Evolutionary conservation across 2,797 vertebrate genomes (phyloP), one percentile per base, ranked within the genome.

Genomic region (Pseudomugil tenellus): DNA sequence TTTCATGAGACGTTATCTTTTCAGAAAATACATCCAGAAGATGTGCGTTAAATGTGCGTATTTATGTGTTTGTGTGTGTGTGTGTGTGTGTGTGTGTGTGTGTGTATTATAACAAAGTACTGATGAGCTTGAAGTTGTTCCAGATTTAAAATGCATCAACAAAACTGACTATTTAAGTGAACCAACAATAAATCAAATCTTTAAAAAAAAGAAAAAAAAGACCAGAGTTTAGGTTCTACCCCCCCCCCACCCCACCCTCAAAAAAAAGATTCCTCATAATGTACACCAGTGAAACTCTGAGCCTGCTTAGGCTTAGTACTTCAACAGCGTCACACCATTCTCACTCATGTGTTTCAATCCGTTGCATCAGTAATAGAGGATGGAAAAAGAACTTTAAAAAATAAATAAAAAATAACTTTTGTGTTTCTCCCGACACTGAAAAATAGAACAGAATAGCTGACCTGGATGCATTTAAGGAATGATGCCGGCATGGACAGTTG

Each of bases 321-420:
- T 83, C 23, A 72, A 68, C 1, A 58, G 51, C 62, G 70, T 64
- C 26, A 52, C 12, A 52, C 25, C 54, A 74, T 52, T 69, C 31
- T 69, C 3, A 59, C 56, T 77, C 23, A 14, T 16, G 21, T 16
- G 49, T 91, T 91, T 61, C 84, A 84, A 52, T 53, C 17, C 19
- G 70, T 90, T 91, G 76, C 88, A 87, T 87, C 86, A 91, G 78
- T 73, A 64, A 84, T 61, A 2, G 51, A 34, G 37, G 49, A 63
- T 11, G 25, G 32, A 70, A 63, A 49, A 34, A 63, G 63, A 72
- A 65, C 57, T 69, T 82, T 68, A 79, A 81, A 77, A 80, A 67
- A 67, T 71, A 43, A 43, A 43, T 2, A 43, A 43, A 41, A 3
- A 37, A 37, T 55, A 48, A 53, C 25, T 71, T 67, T 23, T 67